These are phyloP conservation scores for Stictonetta naevosa DNA, from an alignment of 2,113 vertebrate genomes.

Conservation along the genomic window DNA sequence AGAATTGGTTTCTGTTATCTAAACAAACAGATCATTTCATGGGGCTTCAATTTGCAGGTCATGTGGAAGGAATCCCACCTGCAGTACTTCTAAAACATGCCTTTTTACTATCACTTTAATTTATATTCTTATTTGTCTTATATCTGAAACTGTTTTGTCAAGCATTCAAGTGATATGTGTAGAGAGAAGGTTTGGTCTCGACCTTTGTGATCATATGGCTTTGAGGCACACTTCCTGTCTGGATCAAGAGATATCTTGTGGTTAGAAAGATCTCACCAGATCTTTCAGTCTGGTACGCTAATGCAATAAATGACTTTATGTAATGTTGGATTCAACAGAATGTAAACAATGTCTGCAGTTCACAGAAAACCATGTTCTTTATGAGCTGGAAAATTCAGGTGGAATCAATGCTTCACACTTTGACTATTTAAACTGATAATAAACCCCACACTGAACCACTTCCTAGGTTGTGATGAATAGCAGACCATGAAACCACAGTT, in stretches of 20 bases:
- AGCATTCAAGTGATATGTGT: background rate
- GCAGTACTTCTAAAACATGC: background rate
- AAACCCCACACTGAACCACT: constrained; percentile 31
- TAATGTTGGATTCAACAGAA: background rate
- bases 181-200: background rate
- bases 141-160: background rate
- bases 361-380: background rate
- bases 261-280: background rate
- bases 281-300: background rate
- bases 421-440: constrained; percentile 8
- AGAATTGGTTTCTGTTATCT: background rate
- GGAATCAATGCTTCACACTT: background rate
- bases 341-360: background rate
- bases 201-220: background rate
- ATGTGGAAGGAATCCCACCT: background rate
- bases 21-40: background rate
- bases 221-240: background rate
- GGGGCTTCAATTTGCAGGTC: background rate
- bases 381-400: constrained; percentile 12
- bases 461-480: constrained; percentile 25
- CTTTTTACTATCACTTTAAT: background rate
- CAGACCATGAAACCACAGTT: constrained; percentile 22
- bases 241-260: background rate
- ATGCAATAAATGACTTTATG: background rate
- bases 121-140: background rate